These are phyloP conservation scores for Rhopalosiphum nymphaeae DNA, from an alignment of 2,888 invertebrate species.

Conservation along the genomic window DNA sequence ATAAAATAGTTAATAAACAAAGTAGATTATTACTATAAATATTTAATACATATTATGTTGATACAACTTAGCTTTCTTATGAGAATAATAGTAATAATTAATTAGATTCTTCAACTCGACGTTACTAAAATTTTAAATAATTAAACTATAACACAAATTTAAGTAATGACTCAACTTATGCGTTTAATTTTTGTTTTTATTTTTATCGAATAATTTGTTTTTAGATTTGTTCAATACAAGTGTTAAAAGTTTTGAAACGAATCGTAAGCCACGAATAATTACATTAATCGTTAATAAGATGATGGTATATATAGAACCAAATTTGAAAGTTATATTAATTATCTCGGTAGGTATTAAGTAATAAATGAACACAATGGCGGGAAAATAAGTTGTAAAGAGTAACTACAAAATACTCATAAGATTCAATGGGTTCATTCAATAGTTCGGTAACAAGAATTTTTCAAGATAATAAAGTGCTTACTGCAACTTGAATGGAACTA, in stretches of 20 bases:
- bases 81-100: neutral
- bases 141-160: neutral
- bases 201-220: neutral
- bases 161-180: neutral
- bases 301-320: neutral
- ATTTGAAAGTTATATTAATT: neutral
- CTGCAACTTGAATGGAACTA: neutral
- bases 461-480: constrained; percentile 2
- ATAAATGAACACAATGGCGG: neutral
- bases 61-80: neutral
- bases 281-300: neutral
- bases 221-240: neutral
- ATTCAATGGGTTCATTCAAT: neutral
- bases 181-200: neutral
- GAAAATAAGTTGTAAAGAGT: neutral
- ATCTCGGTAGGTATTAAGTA: neutral
- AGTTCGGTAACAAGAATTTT: neutral
- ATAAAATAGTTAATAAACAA: neutral
- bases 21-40: neutral
- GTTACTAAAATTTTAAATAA: neutral
- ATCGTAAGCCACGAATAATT: neutral
- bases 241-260: neutral
- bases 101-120: neutral
- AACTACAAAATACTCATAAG: neutral
- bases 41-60: neutral